phyloP scores from a whole-genome alignment of 2,113 vertebrate species.

The Neoarius graeffei region DNA sequence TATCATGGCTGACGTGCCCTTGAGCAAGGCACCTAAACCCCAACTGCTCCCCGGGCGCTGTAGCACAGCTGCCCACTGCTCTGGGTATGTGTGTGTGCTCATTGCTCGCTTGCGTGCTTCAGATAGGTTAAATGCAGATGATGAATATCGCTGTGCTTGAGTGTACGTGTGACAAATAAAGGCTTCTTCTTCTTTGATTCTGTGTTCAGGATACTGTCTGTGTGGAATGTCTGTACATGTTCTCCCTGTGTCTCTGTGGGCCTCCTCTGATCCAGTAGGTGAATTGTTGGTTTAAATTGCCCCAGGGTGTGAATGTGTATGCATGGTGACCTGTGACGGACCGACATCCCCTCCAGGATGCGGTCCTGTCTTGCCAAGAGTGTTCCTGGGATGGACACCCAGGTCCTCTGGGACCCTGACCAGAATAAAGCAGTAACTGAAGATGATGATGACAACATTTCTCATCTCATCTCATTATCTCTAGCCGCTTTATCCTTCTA shows the following conservation, averaged over 20 bases:
- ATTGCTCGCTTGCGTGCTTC: too few species aligned
- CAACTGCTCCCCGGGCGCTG: too few species aligned
- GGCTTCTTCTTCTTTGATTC: neutral
- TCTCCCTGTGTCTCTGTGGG: neutral
- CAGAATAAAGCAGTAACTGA: neutral
- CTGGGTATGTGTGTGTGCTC: too few species aligned
- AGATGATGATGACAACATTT: too few species aligned
- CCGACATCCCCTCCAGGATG: neutral
- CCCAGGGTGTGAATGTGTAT: neutral
- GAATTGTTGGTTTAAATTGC: neutral
- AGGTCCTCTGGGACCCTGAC: neutral
- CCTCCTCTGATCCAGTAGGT: neutral
- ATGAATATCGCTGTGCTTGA: too few species aligned
- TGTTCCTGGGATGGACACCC: neutral
- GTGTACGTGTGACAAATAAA: too few species aligned
- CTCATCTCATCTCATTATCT: too few species aligned
- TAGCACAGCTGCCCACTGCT: too few species aligned
- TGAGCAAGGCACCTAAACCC: too few species aligned
- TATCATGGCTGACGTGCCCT: too few species aligned
- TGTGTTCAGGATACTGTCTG: neutral
- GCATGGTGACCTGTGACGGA: neutral
- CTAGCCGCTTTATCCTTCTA: too few species aligned
- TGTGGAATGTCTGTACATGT: neutral
- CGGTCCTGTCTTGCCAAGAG: neutral
- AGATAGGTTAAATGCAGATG: too few species aligned